These are phyloP conservation scores for Aspidiotus rigidus DNA, from an alignment of 2,888 invertebrate species.

Conservation along the genomic window DNA sequence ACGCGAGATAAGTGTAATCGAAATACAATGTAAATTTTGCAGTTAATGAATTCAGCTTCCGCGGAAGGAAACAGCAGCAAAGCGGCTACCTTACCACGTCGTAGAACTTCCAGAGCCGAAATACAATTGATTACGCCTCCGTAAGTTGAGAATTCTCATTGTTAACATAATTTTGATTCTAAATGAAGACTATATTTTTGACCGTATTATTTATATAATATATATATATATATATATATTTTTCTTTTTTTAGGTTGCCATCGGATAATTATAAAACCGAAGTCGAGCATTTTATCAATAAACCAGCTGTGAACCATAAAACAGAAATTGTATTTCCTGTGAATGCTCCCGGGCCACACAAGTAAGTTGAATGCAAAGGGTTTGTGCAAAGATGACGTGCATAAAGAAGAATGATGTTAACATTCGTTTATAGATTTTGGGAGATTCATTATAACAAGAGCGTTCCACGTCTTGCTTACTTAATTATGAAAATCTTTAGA, in stretches of 20 bases:
- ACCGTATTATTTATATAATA: conserved; percentile 3
- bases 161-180: background rate
- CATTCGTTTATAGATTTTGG: too few species aligned
- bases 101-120: conserved; percentile 39
- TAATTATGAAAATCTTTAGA: too few species aligned
- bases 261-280: conserved; percentile 48
- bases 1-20: background rate
- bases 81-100: conserved; percentile 38
- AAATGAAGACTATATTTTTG: too few species aligned
- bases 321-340: conserved; percentile 54
- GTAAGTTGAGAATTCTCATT: conserved; percentile 30
- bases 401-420: too few species aligned
- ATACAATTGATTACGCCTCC: conserved; percentile 37
- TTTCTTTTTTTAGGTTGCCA: conserved; percentile 35
- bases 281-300: conserved; percentile 51
- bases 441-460: too few species aligned
- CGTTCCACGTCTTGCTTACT: too few species aligned
- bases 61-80: conserved; percentile 34
- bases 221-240: too few species aligned
- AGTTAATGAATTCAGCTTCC: background rate
- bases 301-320: conserved; percentile 46
- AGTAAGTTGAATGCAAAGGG: conserved; percentile 19
- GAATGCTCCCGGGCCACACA: conserved; percentile 38
- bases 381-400: background rate
- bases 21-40: background rate